A percentile compares a stretch with the other conserved stretches of the same genome.
Conservation (phyloP, 2,797 vertebrate genomes). For the Lepus townsendii region DNA sequence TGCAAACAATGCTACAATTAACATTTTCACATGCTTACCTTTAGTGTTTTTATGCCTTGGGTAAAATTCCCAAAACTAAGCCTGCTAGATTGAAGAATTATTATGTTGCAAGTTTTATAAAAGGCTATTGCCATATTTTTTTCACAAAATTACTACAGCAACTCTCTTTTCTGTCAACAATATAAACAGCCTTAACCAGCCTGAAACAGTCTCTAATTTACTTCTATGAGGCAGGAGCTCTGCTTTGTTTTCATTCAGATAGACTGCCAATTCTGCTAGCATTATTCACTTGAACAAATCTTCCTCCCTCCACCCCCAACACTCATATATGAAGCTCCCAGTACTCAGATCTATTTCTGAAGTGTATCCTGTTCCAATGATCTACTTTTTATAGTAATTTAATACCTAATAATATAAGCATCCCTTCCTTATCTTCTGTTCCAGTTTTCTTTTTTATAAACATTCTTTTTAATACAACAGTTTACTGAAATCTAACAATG, state of each 20-base stretch:
- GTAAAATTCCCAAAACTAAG: background rate
- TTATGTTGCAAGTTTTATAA: background rate
- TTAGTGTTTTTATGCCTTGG: slow-evolving; percentile 21
- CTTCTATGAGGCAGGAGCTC: background rate
- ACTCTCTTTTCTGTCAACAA: slow-evolving; percentile 16
- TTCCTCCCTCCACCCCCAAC: background rate
- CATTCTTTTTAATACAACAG: too few species aligned
- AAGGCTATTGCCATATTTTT: background rate
- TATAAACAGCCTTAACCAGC: background rate
- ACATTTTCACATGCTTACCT: slow-evolving; percentile 25
- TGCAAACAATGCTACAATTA: slow-evolving; percentile 40
- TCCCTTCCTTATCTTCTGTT: background rate
- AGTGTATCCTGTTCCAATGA: background rate
- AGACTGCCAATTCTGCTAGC: background rate
- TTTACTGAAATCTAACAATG: too few species aligned
- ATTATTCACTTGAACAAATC: slow-evolving; percentile 31
- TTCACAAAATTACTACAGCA: background rate
- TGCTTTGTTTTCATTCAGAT: slow-evolving; percentile 33
- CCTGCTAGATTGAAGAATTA: background rate
- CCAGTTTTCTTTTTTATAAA: background rate
- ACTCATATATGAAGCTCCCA: background rate
- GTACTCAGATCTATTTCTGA: background rate
- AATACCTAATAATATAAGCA: background rate
- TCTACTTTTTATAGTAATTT: slow-evolving; percentile 25
- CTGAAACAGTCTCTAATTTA: background rate